Conservation (phyloP, 2,888 invertebrate species). For the Sphinx pinastri region DNA sequence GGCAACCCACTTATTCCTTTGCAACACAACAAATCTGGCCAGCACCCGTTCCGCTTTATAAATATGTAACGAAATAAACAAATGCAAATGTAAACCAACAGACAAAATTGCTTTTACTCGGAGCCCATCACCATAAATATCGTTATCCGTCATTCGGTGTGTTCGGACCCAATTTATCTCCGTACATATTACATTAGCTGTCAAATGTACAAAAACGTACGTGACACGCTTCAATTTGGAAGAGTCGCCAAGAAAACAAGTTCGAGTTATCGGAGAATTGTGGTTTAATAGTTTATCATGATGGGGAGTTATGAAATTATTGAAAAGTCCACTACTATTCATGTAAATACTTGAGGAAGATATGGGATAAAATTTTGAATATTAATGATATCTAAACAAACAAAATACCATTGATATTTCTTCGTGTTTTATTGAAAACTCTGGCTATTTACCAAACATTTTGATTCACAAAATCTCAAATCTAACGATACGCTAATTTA, state of each 20-base stretch:
- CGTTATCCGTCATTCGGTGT: conserved; percentile 48
- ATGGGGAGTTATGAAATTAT: no score
- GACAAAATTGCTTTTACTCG: conserved; percentile 11
- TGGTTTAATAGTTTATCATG: no score
- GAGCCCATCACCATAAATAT: conserved; percentile 39
- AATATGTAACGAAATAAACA: conserved; percentile 3
- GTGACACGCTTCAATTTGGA: conserved; percentile 30
- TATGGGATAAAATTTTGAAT: no score
- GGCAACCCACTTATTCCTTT: not conserved
- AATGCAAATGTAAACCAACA: conserved; percentile 32
- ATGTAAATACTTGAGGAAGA: no score
- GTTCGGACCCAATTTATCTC: conserved; percentile 63
- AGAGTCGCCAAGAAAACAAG: not conserved
- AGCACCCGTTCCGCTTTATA: not conserved
- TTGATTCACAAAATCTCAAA: no score
- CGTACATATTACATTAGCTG: conserved; percentile 67
- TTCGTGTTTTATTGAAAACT: no score
- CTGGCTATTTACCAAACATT: no score
- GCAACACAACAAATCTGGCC: not conserved
- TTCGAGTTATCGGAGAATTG: not conserved
- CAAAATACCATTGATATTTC: no score
- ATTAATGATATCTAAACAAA: no score
- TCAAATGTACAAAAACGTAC: conserved; percentile 58
- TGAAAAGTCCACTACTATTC: no score
- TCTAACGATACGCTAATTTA: no score